A percentile compares a stretch with the other conserved stretches of the same genome.
Evolutionary conservation across 2,113 vertebrate genomes (phyloP).

Genomic region (Oncorhynchus kisutch): DNA sequence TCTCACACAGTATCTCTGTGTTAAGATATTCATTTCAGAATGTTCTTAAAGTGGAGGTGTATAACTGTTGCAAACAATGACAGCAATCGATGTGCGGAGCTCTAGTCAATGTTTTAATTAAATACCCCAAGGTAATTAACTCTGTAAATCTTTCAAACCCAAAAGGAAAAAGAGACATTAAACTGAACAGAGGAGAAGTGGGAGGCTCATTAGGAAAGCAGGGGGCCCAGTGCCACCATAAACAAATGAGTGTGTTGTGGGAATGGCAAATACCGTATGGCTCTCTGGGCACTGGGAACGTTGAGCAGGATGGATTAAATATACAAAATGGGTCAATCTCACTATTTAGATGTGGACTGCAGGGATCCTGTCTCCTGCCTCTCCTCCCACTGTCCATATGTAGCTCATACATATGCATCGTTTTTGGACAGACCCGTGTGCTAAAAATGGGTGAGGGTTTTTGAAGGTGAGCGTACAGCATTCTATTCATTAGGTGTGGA

Average conservation of each 20-base stretch:
- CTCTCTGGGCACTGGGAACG: slow-evolving; percentile 8
- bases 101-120: slow-evolving; percentile 59
- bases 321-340: slow-evolving; percentile 58
- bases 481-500: neutral
- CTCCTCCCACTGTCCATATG: slow-evolving; percentile 65
- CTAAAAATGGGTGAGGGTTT: slow-evolving; percentile 11
- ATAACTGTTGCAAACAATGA: slow-evolving; percentile 59
- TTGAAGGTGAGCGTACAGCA: no score
- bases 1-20: no score
- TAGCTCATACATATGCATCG: slow-evolving; percentile 58
- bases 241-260: slow-evolving; percentile 54
- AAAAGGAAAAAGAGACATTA: neutral
- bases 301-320: slow-evolving; percentile 32
- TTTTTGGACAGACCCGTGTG: slow-evolving; percentile 39
- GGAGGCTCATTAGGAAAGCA: slow-evolving; percentile 40
- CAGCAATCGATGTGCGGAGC: slow-evolving; percentile 63
- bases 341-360: slow-evolving; percentile 45
- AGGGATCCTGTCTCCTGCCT: slow-evolving; percentile 50
- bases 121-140: slow-evolving; percentile 63
- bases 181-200: slow-evolving; percentile 4
- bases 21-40: no score
- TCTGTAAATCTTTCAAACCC: slow-evolving; percentile 14
- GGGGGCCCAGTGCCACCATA: slow-evolving; percentile 35
- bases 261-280: slow-evolving; percentile 17
- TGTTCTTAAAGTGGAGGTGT: no score